These are phyloP conservation scores for Agriotes lineatus DNA, from an alignment of 2,888 invertebrate species.

Conservation along the genomic window DNA sequence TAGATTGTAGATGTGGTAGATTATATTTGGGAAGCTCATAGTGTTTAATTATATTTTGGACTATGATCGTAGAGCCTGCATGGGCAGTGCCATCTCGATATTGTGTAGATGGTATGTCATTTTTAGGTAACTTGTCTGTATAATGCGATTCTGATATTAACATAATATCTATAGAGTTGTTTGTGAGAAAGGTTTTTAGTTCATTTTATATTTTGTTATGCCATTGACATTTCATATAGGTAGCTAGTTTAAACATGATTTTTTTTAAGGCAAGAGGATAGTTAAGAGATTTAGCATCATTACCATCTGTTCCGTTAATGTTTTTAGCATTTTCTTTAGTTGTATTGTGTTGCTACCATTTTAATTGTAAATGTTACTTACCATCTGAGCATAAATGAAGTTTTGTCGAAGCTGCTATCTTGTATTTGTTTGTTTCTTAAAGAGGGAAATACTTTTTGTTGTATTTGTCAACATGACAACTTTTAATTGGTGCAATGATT, in stretches of 20 bases:
- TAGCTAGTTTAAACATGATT: not conserved
- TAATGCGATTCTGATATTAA: too few relatives aligned
- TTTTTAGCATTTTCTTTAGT: conserved; percentile 6
- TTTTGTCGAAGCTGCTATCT: not conserved
- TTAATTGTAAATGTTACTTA: not conserved
- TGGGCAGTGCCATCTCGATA: not conserved
- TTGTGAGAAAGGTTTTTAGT: not conserved
- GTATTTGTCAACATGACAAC: not conserved
- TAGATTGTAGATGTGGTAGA: too few relatives aligned
- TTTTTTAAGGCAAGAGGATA: not conserved
- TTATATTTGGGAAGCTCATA: too few relatives aligned
- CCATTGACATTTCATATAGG: not conserved
- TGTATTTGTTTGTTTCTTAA: not conserved
- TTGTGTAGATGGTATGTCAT: not conserved
- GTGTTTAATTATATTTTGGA: too few relatives aligned
- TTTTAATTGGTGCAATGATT: conserved; percentile 7
- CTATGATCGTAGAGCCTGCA: conserved; percentile 1
- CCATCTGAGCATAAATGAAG: not conserved
- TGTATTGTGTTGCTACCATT: not conserved
- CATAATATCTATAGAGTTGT: too few relatives aligned
- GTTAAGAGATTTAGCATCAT: conserved; percentile 7
- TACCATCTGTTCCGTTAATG: not conserved
- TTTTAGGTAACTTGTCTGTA: not conserved
- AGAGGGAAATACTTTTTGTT: not conserved
- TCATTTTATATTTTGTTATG: not conserved